Base-by-base conservation (phyloP, 2,113 vertebrate species). In the Oreocharis arfaki region DNA sequence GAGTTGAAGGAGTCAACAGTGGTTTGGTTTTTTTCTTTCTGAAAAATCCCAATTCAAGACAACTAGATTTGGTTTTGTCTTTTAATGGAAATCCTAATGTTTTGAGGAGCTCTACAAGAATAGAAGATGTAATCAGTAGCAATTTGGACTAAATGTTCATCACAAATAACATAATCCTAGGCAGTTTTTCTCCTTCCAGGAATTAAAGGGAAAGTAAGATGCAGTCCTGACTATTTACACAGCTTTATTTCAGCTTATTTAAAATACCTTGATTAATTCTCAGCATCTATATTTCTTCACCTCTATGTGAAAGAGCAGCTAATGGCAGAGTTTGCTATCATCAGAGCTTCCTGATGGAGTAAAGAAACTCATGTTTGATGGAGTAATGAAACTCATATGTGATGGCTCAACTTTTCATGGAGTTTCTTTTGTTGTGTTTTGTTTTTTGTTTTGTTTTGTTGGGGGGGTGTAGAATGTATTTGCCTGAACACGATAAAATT, bases 151-250 rank as follows among this genome's bases (percentile, higher is more conserved):
- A 93, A 65, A 82, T 21, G 21, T 83, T 95, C 20, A 22, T 79
- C 69, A 26, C 24, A 96, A 89, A 89, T 87, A 87, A 64, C 12
- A 59, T 76, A 41, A 78, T 33, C 20, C 33, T 46, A 37, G 55
- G 26, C 35, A 65, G 37, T 33, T 79, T 76, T 42, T 44, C 13
- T 90, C 46, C 32, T 63, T 65, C 32, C 28, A 87, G 46, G 30
- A 87, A 94, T 83, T 83, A 87, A 82, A 91, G 10, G 39, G 24
- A 87, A 90, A 91, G 49, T 7, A 89, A 84, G 13, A 84, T 74
- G 23, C 11, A 46, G 41, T 53, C 32, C n/a, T 84, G n/a, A 37
- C 53, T 13, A 69, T 53, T 73, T 76, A 90, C 60, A 60, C 10
- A 60, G 18, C 8, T 81, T 68, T 82, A 55, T 82, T 96, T 87